A percentile compares a stretch with the other conserved stretches of the same genome.
Conservation (phyloP, 2,113 vertebrate genomes). For the Catharus bicknelli region DNA sequence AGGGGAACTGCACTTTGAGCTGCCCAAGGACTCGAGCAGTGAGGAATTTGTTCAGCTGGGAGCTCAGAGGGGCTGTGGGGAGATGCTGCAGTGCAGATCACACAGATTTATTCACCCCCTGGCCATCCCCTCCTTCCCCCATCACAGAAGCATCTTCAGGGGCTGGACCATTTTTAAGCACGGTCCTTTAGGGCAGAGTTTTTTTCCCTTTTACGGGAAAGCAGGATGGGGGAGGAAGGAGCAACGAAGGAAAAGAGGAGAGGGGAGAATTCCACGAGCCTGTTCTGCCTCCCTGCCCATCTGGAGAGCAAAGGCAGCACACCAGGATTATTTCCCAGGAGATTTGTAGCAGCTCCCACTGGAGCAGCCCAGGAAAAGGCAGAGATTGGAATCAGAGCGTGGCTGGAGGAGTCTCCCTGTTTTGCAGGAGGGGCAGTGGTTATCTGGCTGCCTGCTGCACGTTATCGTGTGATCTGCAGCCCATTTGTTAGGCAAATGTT, state of each 20-base stretch:
- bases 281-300: background rate
- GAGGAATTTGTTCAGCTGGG: background rate
- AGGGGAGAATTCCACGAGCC: background rate
- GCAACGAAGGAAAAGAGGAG: background rate
- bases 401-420: background rate
- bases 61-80: accelerated
- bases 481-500: conserved; percentile 65
- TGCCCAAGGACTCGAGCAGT: accelerated
- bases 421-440: conserved; percentile 17
- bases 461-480: conserved; percentile 43
- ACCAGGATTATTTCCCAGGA: background rate
- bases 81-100: background rate
- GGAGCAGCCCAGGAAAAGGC: background rate
- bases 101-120: accelerated
- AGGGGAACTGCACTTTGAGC: background rate
- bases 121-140: background rate
- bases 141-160: accelerated
- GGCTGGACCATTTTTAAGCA: background rate
- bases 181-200: background rate
- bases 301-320: background rate
- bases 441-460: background rate
- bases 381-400: background rate
- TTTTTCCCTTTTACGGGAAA: background rate
- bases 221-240: background rate
- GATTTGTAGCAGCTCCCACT: background rate